Evolutionary conservation across 2,888 invertebrate species (phyloP).

Genomic region (Noctua janthe): DNA sequence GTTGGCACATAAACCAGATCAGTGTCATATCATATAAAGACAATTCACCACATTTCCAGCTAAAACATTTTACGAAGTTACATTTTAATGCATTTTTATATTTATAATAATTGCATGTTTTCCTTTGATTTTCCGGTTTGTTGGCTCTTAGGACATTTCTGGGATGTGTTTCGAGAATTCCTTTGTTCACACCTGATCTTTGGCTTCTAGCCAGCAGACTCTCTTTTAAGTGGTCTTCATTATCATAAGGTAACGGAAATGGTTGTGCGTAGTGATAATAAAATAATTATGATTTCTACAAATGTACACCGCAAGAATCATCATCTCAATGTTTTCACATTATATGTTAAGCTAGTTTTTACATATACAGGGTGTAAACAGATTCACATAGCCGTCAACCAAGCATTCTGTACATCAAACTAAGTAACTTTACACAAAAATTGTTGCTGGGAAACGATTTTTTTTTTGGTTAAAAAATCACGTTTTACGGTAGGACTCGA

Average conservation of each 20-base stretch:
- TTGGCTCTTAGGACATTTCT: slow-evolving; percentile 49
- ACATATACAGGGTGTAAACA: too few relatives aligned
- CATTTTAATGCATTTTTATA: slow-evolving; percentile 21
- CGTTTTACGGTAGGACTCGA: too few relatives aligned
- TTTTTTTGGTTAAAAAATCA: too few relatives aligned
- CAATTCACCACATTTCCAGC: slow-evolving; percentile 15
- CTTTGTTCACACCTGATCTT: slow-evolving; percentile 66
- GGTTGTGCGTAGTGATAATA: not conserved
- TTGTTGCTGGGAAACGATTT: too few relatives aligned
- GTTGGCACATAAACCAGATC: slow-evolving; percentile 24
- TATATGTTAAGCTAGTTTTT: not conserved
- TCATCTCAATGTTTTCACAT: not conserved
- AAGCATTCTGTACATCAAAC: too few relatives aligned
- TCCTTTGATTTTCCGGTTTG: slow-evolving; percentile 63
- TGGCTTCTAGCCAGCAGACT: slow-evolving; percentile 58
- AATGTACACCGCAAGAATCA: not conserved
- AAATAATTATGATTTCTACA: not conserved
- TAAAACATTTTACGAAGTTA: slow-evolving; percentile 11
- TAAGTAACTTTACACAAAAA: too few relatives aligned
- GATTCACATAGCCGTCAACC: too few relatives aligned
- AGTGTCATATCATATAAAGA: slow-evolving; percentile 20
- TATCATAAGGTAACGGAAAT: slow-evolving; percentile 41
- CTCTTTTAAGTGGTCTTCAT: slow-evolving; percentile 40
- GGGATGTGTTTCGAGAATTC: slow-evolving; percentile 44
- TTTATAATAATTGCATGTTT: slow-evolving; percentile 39